Conservation (phyloP, 2,113 vertebrate species). For the Dasyornis broadbenti region DNA sequence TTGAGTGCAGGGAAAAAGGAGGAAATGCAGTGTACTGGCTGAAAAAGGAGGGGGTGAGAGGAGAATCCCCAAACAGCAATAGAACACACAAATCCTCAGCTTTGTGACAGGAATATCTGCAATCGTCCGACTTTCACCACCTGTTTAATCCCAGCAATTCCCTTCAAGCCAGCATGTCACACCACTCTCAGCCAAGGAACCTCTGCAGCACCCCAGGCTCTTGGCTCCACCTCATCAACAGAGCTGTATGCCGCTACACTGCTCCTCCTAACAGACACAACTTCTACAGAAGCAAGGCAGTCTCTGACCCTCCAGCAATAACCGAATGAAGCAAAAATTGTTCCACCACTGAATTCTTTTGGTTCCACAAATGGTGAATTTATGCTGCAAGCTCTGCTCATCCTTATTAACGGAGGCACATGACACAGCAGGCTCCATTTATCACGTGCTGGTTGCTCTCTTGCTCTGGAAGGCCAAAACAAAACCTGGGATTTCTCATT, state of each 20-base stretch:
- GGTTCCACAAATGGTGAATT: neutral
- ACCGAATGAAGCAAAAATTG: neutral
- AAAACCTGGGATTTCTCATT: neutral
- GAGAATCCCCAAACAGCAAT: neutral
- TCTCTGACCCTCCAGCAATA: neutral
- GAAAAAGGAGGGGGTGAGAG: neutral
- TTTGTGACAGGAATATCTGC: neutral
- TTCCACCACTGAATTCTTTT: neutral
- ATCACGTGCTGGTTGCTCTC: neutral
- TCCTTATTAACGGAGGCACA: neutral
- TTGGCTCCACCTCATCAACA: neutral
- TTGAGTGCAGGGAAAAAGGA: neutral
- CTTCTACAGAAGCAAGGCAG: neutral
- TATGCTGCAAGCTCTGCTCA: neutral
- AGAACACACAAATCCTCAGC: neutral
- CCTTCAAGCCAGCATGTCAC: neutral
- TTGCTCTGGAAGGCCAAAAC: neutral
- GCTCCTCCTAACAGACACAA: neutral
- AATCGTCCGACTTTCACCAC: neutral
- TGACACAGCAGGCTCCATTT: neutral
- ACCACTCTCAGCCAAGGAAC: neutral
- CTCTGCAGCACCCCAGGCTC: neutral
- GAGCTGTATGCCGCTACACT: rapidly evolving
- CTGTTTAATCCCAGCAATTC: neutral
- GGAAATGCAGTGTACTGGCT: neutral